Conservation (phyloP, 2,113 vertebrate genomes). For the Dermatemys mawii region DNA sequence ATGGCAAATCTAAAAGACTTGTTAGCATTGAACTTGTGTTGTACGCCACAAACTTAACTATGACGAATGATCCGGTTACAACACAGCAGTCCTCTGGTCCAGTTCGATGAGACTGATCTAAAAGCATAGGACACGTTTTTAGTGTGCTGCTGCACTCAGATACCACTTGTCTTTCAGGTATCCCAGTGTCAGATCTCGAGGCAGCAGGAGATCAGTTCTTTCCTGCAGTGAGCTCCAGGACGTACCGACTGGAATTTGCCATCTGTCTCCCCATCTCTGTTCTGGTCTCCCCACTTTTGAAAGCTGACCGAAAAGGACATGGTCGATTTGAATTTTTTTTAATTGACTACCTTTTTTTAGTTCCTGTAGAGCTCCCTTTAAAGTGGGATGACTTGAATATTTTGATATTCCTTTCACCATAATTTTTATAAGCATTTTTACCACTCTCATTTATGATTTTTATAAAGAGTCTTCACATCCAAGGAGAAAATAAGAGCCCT, state of each 20-base stretch:
- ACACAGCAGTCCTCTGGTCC: constrained; percentile 14
- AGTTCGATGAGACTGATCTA: too few relatives aligned
- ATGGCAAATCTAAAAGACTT: neutral
- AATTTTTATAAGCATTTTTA: neutral
- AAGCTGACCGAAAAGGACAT: constrained; percentile 9
- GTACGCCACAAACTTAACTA: neutral
- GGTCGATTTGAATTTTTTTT: constrained; percentile 36
- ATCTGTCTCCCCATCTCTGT: neutral
- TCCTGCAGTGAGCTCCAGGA: constrained; percentile 47
- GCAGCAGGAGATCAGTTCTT: constrained; percentile 43
- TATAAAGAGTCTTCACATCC: neutral
- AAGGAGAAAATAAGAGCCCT: neutral
- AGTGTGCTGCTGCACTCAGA: neutral
- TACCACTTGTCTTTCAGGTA: constrained; percentile 32
- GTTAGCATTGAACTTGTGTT: constrained; percentile 44
- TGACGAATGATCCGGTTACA: constrained; percentile 6
- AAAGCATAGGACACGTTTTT: constrained; percentile 34
- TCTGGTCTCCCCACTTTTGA: constrained; percentile 1
- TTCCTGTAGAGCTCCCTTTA: neutral
- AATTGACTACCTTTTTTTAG: neutral
- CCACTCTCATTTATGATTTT: neutral
- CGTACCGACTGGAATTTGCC: neutral
- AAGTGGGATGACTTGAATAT: constrained; percentile 24
- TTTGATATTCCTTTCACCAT: constrained; percentile 34
- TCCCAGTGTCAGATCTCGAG: constrained; percentile 47